Base-by-base conservation (phyloP, 2,113 vertebrate species). In the Psophia crepitans region DNA sequence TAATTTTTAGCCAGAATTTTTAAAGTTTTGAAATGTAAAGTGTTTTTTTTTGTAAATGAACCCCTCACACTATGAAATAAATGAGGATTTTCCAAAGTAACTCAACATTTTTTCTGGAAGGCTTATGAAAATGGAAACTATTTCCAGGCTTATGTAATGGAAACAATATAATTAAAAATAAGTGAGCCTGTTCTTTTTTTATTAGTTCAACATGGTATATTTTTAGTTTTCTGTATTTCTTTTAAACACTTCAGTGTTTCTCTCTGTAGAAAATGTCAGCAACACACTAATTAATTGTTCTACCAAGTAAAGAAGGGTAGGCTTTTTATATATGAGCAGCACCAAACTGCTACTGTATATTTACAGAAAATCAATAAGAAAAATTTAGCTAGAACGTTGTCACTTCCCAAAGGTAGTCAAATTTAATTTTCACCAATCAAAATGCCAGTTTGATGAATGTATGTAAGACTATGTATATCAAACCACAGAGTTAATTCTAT, bases 291-390 rank as follows among this genome's bases (percentile, higher is more conserved):
- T 87, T 91, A 93, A 85, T 91, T 91, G 84, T 91, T 90, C 74
- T 53, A 65, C 46, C 80, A 49, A 58, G 73, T 90, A 90, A 79
- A 94, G 77, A 82, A 79, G 58, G 33, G 9, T 46, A 83, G 63
- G 19, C 23, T 94, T 95, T 93, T 88, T 87, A 88, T 88, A 41
- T 75, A 88, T 32, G 27, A 74, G 48, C 28, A 74, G 46, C 66
- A 70, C 35, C 14, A 75, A 87, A 65, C 58, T 90, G 37, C 92
- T 92, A 80, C 76, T 84, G 28, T 90, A 21, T 90, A 54, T 90
- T 94, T 97, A 48, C 71, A 94, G 71, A 85, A 96, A 95, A 90
- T 85, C 85, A 69, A 54, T 90, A 49, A 43, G 46, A 87, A 94
- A 69, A 93, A 66, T 66, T 74, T 54, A 92, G 28, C 35, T 73